phyloP scores from a whole-genome alignment of 2,113 vertebrate genomes.

The Lepisosteus oculatus region DNA sequence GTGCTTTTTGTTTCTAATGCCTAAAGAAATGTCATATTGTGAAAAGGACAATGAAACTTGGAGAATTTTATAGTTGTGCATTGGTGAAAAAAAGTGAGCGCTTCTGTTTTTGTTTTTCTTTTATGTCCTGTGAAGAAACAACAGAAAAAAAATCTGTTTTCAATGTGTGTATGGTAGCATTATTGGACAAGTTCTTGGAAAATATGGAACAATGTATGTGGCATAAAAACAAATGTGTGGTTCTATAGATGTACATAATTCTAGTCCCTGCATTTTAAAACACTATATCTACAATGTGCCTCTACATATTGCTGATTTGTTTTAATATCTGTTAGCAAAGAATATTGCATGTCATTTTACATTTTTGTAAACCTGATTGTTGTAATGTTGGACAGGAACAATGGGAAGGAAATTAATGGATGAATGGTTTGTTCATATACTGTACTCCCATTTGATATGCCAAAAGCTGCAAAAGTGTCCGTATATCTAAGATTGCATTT shows the following conservation, averaged over 20 bases:
- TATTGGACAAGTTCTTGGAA: slow-evolving; percentile 10
- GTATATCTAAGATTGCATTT: slow-evolving; percentile 23
- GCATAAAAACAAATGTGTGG: slow-evolving; percentile 18
- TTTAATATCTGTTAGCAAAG: slow-evolving; percentile 20
- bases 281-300: slow-evolving; percentile 22
- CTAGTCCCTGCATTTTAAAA: slow-evolving; percentile 22
- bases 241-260: slow-evolving; percentile 26
- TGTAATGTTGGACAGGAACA: not conserved
- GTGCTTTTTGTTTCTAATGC: slow-evolving; percentile 43
- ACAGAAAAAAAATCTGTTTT: slow-evolving; percentile 22
- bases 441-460: slow-evolving; percentile 23
- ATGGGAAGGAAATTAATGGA: no score
- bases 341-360: slow-evolving; percentile 33
- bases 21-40: slow-evolving; percentile 5
- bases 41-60: slow-evolving; percentile 19
- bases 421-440: no score
- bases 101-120: slow-evolving; percentile 25
- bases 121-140: slow-evolving; percentile 19
- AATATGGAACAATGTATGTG: slow-evolving; percentile 18
- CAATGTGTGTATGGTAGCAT: slow-evolving; percentile 27
- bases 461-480: slow-evolving; percentile 24
- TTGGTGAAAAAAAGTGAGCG: slow-evolving; percentile 21
- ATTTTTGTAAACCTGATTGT: slow-evolving; percentile 43
- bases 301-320: slow-evolving; percentile 18
- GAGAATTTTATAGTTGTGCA: slow-evolving; percentile 22